These are phyloP conservation scores for Nebria salina DNA, from an alignment of 2,888 invertebrate species.

Conservation along the genomic window DNA sequence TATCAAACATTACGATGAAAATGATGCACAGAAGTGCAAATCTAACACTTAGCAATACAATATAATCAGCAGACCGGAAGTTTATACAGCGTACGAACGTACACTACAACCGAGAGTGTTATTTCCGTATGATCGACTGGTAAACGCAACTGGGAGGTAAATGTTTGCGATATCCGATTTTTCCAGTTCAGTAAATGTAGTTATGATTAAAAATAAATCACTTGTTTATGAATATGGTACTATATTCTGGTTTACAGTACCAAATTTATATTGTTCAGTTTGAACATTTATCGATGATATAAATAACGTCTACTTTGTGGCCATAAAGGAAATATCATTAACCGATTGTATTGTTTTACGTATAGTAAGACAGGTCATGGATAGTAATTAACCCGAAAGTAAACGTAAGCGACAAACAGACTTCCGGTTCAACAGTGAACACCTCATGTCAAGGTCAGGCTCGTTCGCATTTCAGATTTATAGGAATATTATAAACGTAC, in stretches of 20 bases:
- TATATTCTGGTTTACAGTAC: background rate
- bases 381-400: constrained; percentile 36
- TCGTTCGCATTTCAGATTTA: background rate
- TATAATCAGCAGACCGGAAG: background rate
- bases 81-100: background rate
- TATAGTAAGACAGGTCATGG: constrained; percentile 38
- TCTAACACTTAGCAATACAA: background rate
- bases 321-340: constrained; percentile 14
- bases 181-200: background rate
- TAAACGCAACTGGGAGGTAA: background rate
- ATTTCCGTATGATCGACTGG: background rate
- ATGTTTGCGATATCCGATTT: background rate
- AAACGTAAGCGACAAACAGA: background rate
- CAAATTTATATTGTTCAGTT: background rate
- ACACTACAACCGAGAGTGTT: background rate
- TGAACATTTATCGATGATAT: background rate
- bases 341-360: constrained; percentile 30
- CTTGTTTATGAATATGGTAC: too few species aligned
- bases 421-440: background rate
- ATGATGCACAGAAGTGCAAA: background rate
- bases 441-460: constrained; percentile 21
- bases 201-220: too few species aligned
- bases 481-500: background rate
- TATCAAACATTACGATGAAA: background rate
- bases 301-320: background rate